Evolutionary conservation across 92 coral and sea anemone species (phyloP).

Genomic region (Porites evermanni): DNA sequence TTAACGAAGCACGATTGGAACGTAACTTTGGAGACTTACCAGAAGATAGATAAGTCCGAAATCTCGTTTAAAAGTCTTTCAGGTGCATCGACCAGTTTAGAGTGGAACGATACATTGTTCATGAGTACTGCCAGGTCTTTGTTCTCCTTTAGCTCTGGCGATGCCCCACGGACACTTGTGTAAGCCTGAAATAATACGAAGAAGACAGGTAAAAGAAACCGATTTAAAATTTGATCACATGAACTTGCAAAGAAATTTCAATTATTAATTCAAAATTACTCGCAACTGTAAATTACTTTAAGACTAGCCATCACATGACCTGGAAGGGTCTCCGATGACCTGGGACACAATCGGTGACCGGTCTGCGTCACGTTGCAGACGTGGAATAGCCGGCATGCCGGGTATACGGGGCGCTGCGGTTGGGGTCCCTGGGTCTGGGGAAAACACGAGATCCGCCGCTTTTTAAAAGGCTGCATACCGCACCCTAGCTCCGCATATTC

Average conservation of each 20-base stretch:
- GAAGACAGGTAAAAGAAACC: conserved; percentile 1
- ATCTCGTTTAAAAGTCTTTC: conserved; percentile 82
- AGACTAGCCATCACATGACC: too few relatives aligned
- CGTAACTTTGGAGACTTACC: conserved; percentile 65
- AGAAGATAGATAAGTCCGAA: conserved; percentile 93
- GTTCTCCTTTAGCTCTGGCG: conserved; percentile 98
- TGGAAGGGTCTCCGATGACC: too few relatives aligned
- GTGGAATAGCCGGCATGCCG: too few relatives aligned
- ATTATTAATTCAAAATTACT: neutral
- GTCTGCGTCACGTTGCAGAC: too few relatives aligned
- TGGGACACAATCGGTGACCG: too few relatives aligned
- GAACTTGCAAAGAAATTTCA: neutral
- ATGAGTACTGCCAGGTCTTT: conserved; percentile 86
- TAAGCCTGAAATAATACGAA: conserved; percentile 73
- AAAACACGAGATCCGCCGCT: too few relatives aligned
- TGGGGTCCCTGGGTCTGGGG: too few relatives aligned
- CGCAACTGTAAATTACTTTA: too few relatives aligned
- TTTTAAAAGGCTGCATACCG: too few relatives aligned
- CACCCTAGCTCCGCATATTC: too few relatives aligned
- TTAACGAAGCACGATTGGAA: neutral
- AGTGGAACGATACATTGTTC: conserved; percentile 95
- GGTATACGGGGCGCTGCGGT: too few relatives aligned
- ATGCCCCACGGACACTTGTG: conserved; percentile 95
- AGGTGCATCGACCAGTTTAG: conserved; percentile 90
- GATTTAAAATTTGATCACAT: neutral